Percentiles rank a stretch among this genome's conserved stretches.
Evolutionary conservation across 2,888 invertebrate species (phyloP).

Genomic region (Tethea ocularis): DNA sequence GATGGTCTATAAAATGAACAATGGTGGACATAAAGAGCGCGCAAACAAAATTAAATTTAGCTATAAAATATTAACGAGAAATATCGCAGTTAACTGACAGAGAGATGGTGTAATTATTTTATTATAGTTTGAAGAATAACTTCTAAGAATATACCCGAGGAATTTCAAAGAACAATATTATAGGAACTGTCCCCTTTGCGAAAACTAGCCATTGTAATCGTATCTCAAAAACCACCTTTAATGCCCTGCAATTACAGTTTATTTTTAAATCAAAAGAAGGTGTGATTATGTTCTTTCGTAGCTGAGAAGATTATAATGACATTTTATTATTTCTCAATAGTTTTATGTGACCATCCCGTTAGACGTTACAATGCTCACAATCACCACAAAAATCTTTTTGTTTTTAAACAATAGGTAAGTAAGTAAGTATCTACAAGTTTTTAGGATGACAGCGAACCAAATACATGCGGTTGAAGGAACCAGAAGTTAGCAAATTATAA

Average conservation of each 20-base stretch:
- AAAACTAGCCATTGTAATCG: conserved; percentile 15
- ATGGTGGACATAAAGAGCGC: conserved; percentile 16
- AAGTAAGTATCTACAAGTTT: neutral
- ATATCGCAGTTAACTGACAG: conserved; percentile 35
- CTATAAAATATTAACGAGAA: conserved; percentile 42
- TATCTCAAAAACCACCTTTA: neutral
- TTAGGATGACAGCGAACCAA: neutral
- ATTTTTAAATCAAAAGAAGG: neutral
- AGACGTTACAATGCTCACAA: conserved; percentile 12
- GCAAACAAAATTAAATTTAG: conserved; percentile 33
- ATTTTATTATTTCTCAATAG: conserved; percentile 38
- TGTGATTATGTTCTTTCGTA: neutral
- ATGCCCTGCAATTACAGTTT: neutral
- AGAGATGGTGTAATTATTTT: conserved; percentile 49
- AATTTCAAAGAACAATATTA: conserved; percentile 23
- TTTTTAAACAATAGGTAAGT: neutral
- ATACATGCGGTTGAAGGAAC: neutral
- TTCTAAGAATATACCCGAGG: conserved; percentile 38
- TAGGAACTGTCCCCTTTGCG: conserved; percentile 9
- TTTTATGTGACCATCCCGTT: conserved; percentile 46
- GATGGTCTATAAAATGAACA: conserved; percentile 32
- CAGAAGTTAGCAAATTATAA: neutral
- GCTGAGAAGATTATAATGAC: neutral
- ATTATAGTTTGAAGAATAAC: conserved; percentile 35
- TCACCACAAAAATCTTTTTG: conserved; percentile 1